Evolutionary conservation across 2,113 vertebrate genomes (phyloP), one percentile per base, ranked within the genome.

Genomic region (Pelodiscus sinensis): DNA sequence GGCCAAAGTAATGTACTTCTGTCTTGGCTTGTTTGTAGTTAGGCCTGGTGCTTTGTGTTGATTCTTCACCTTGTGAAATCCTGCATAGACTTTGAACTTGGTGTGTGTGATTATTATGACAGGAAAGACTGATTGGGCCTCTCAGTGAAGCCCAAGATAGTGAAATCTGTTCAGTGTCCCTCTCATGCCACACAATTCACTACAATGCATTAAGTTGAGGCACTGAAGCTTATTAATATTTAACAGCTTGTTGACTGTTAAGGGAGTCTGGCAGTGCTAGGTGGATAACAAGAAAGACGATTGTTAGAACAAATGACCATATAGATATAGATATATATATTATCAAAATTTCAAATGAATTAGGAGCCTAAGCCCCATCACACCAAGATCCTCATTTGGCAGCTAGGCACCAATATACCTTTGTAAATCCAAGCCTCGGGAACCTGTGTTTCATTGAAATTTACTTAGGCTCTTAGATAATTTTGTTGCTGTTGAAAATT

Each of bases 41-140:
- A 52, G 88, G 75, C 3, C 9, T 1, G 0, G n/a, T 0, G 0
- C 8, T 85, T 18, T 1, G 0, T 80, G 22, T 29, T 56, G 6
- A 2, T 82, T 27, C 78, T 56, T 60, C 68, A 65, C 29, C 27
- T 35, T n/a, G 16, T 21, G 21, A 65, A 68, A 68, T 35, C 65
- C 65, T 68, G 65, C 15, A 21, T 68, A n/a, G 16, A 68, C 31
- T 68, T 35, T 68, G 31, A 68, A 9, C 8, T 68, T 35, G 16
- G 31, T 19, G 29, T 16, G 29, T 31, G 62, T 15, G 31, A 0
- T 81, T 87, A 85, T 89, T 44, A 14, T 8, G 18, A 75, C 38
- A 75, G 55, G 65, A 73, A 78, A 8, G 62, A 35, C 1, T 18
- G 62, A 18, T n/a, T 68, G 65, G 65, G 65, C 31, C 31, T 16